A percentile compares a stretch with the other conserved stretches of the same genome.
These are phyloP conservation scores for Lysiphlebus fabarum DNA, from an alignment of 1,140 invertebrate genomes.

Conservation along the genomic window DNA sequence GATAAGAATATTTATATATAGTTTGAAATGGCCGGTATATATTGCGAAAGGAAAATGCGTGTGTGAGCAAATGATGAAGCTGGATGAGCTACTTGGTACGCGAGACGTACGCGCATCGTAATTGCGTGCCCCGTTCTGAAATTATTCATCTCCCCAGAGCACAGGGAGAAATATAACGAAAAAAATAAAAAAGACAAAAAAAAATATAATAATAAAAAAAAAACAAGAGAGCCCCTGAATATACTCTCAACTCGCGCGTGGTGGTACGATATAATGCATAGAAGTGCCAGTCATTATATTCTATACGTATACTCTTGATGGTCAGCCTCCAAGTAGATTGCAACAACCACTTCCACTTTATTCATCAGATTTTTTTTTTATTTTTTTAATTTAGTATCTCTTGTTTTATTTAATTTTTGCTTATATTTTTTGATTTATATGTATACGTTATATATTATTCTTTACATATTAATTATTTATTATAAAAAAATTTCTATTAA, in stretches of 20 bases:
- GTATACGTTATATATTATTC: no score
- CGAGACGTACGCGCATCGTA: constrained; percentile 53
- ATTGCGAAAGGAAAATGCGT: background rate
- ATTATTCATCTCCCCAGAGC: constrained; percentile 51
- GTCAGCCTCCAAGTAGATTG: constrained; percentile 1
- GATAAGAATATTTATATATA: constrained; percentile 4
- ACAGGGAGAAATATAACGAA: background rate
- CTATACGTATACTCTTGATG: constrained; percentile 13
- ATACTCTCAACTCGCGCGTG: constrained; percentile 30
- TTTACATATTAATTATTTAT: no score
- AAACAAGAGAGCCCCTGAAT: constrained; percentile 29
- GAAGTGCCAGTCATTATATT: constrained; percentile 54
- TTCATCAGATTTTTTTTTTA: constrained; percentile 10
- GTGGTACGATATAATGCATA: constrained; percentile 45
- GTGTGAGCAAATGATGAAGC: constrained; percentile 20
- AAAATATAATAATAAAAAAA: background rate
- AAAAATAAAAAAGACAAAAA: background rate
- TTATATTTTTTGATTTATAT: constrained; percentile 1
- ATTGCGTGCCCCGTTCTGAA: constrained; percentile 54
- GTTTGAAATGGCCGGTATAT: background rate
- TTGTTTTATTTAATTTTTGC: constrained; percentile 3
- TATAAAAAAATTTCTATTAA: no score
- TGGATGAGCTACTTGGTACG: constrained; percentile 51
- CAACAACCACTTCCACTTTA: constrained; percentile 10
- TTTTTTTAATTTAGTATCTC: background rate